Conservation (phyloP, 2,113 vertebrate species). For the Carassius gibelio region DNA sequence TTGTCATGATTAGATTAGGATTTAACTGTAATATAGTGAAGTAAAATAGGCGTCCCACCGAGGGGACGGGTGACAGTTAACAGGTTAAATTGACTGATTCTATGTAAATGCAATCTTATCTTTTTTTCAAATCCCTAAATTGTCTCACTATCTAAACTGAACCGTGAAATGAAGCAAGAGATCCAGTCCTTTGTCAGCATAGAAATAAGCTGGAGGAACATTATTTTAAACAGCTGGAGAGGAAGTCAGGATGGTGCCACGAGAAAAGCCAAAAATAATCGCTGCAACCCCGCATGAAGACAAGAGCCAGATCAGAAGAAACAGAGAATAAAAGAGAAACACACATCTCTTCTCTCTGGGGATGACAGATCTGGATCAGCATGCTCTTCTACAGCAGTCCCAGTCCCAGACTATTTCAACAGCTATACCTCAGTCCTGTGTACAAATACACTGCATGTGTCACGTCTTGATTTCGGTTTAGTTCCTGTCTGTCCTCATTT, state of each 20-base stretch:
- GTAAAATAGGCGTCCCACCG: too few species aligned
- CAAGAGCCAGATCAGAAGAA: slow-evolving; percentile 1
- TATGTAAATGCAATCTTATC: background rate
- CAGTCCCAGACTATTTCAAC: background rate
- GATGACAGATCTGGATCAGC: background rate
- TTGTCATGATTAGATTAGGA: too few species aligned
- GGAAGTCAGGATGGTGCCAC: background rate
- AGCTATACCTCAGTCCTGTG: background rate
- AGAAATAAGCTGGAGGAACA: background rate
- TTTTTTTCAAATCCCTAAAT: background rate
- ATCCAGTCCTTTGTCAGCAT: background rate
- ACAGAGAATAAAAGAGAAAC: background rate
- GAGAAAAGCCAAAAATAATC: slow-evolving; percentile 12
- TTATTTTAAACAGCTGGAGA: slow-evolving; percentile 11
- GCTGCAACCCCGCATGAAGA: background rate
- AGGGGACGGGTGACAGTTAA: too few species aligned
- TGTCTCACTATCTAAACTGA: background rate
- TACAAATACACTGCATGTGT: background rate
- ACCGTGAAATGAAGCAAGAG: background rate
- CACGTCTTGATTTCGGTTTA: too few species aligned
- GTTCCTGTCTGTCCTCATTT: too few species aligned
- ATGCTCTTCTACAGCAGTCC: background rate
- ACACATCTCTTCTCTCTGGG: background rate
- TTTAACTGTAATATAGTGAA: too few species aligned
- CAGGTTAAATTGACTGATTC: background rate